These are phyloP conservation scores for Hirudinaria manillensis DNA, from an alignment of 2,888 invertebrate genomes.

Conservation along the genomic window DNA sequence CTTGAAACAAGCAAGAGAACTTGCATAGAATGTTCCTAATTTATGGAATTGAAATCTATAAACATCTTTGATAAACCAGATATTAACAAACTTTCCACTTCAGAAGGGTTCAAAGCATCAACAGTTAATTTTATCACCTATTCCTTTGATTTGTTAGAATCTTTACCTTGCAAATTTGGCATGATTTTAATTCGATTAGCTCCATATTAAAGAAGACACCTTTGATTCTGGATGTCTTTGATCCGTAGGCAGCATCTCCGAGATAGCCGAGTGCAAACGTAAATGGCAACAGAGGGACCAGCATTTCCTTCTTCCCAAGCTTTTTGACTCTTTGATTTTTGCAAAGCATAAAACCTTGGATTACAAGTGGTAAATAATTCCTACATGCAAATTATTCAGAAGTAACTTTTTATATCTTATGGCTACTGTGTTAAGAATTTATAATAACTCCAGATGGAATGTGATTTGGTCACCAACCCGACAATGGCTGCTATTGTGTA, in stretches of 20 bases:
- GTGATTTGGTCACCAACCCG: constrained; percentile 19
- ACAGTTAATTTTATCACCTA: no score
- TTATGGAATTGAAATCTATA: neutral
- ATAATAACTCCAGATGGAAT: neutral
- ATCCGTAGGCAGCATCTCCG: constrained; percentile 71
- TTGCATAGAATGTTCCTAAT: neutral
- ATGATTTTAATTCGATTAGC: no score
- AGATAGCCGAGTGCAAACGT: constrained; percentile 69
- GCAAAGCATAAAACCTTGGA: constrained; percentile 13
- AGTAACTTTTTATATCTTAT: no score
- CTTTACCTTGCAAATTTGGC: no score
- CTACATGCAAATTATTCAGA: neutral
- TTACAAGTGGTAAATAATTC: neutral
- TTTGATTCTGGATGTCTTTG: constrained; percentile 69
- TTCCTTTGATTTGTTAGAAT: no score
- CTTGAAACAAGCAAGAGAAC: neutral
- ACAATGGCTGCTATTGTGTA: constrained; percentile 56
- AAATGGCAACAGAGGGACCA: constrained; percentile 68
- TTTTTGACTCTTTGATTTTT: constrained; percentile 47
- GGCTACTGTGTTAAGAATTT: neutral
- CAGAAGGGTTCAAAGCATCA: neutral
- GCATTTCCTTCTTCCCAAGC: constrained; percentile 57
- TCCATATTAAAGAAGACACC: constrained; percentile 57
- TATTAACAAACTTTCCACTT: neutral
- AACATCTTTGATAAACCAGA: neutral